phyloP scores from a whole-genome alignment of 2,888 invertebrate genomes.

The Aspidapion aeneum region DNA sequence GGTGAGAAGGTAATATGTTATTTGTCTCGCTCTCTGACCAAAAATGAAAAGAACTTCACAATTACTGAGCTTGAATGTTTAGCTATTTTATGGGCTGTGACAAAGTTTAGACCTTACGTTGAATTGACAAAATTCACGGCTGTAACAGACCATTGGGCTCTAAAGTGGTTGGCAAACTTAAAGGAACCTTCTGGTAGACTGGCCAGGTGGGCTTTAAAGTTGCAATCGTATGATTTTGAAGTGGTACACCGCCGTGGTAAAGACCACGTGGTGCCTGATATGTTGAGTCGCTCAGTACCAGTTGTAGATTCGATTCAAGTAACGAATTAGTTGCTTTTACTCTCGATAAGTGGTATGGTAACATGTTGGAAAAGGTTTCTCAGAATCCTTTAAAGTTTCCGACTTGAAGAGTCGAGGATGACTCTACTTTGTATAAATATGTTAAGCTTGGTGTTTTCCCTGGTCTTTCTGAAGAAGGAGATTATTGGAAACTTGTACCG shows the following conservation, averaged over 20 bases:
- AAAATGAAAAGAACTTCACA: slow-evolving; percentile 20
- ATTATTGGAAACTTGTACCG: too few species aligned
- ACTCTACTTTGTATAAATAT: too few species aligned
- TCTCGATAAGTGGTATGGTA: slow-evolving; percentile 21
- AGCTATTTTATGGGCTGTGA: slow-evolving; percentile 22
- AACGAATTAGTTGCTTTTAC: not conserved
- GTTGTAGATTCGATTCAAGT: slow-evolving; percentile 2
- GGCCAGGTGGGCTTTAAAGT: slow-evolving; percentile 25
- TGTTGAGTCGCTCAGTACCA: slow-evolving; percentile 10
- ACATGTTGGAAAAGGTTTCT: slow-evolving; percentile 8
- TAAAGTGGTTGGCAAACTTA: slow-evolving; percentile 16
- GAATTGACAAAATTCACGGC: slow-evolving; percentile 19
- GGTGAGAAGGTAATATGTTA: slow-evolving; percentile 22
- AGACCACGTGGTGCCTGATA: slow-evolving; percentile 17
- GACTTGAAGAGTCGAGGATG: too few species aligned
- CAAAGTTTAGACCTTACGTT: slow-evolving; percentile 25
- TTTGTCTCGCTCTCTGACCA: not conserved
- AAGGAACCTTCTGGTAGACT: slow-evolving; percentile 27
- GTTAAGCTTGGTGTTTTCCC: too few species aligned
- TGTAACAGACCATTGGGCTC: slow-evolving; percentile 19
- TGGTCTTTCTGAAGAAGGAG: too few species aligned
- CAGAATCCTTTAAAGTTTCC: not conserved
- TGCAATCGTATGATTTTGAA: slow-evolving; percentile 27
- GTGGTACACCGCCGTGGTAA: slow-evolving; percentile 21
- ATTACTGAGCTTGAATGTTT: too few species aligned